These are phyloP conservation scores for Augochlora pura DNA, from an alignment of 1,140 invertebrate genomes.

Conservation along the genomic window DNA sequence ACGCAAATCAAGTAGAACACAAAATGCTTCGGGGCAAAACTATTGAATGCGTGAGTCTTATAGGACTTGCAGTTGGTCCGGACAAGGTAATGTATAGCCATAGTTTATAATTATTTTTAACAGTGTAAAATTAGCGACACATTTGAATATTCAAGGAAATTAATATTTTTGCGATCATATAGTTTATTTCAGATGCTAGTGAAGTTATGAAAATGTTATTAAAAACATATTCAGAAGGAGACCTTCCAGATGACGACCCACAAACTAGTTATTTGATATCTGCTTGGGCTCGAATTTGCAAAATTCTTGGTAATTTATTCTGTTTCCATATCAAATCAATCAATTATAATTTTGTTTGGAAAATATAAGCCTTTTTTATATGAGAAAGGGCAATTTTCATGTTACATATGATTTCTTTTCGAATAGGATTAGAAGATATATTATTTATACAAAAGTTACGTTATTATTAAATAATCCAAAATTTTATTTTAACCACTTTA, in stretches of 20 bases:
- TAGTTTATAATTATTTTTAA: neutral
- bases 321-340: slow-evolving; percentile 1
- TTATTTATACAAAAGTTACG: no score
- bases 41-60: slow-evolving; percentile 99
- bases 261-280: slow-evolving; percentile 99
- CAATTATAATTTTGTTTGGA: neutral
- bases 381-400: no score
- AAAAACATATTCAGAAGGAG: slow-evolving; percentile 92
- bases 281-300: slow-evolving; percentile 99
- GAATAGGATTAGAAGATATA: neutral
- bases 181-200: slow-evolving; percentile 95
- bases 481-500: slow-evolving; percentile 31
- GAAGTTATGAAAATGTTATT: slow-evolving; percentile 98
- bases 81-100: slow-evolving; percentile 85
- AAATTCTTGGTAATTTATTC: slow-evolving; percentile 89
- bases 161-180: slow-evolving; percentile 49
- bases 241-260: slow-evolving; percentile 96
- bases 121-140: neutral
- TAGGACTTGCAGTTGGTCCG: slow-evolving; percentile 97
- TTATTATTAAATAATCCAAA: neutral
- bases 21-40: slow-evolving; percentile 96
- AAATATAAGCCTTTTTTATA: neutral
- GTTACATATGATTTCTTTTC: slow-evolving; percentile 5
- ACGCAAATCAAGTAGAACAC: slow-evolving; percentile 93
- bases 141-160: neutral